Evolutionary conservation across 2,888 invertebrate species (phyloP), one percentile per base, ranked within the genome.

Genomic region (Muschampia plurimacula): DNA sequence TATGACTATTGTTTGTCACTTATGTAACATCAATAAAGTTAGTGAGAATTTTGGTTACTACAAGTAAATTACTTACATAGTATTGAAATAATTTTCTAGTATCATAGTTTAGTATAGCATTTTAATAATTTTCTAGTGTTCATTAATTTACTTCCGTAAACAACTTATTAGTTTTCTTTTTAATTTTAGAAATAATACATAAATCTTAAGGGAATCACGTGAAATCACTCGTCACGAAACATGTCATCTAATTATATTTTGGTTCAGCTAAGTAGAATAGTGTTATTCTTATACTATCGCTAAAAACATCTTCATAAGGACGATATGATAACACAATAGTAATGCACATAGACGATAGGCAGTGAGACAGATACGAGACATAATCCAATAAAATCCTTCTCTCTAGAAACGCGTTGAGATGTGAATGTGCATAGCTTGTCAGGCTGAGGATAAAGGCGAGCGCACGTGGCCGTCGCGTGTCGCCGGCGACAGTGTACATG

Each of bases 381-480:
- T 91, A 93, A 93, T 92, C 91, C 92, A 90, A 90, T 93, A 88
- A 89, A 52, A 79, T 84, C 89, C 69, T 41, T 10, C 12, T 70
- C 64, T 41, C 59, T 84, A 84, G 78, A 75, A 82, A 86, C 83
- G 86, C 87, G 89, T 83, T 80, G 89, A 88, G 86, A 85, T 88
- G 91, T 90, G 91, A 89, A 92, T 88, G 91, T 82, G 91, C 93
- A 93, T 93, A 59, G 57, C 46, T 70, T 65, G 89, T 86, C 81
- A 80, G 84, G 84, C 82, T 77, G 84, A 70, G 89, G 92, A 92
- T 93, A 91, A 92, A 89, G 85, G 85, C 78, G 79, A 65, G 77
- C 82, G 82, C 93, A 93, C 93, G 93, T 93, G 93, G 83, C 89
- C 55, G 78, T 59, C 92, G 88, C 91, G 93, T 92, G 93, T 79